Evolutionary conservation across 35 echinoderm and acorn worm genomes (phyloP).

Genomic region (Heliocidaris tuberculata): DNA sequence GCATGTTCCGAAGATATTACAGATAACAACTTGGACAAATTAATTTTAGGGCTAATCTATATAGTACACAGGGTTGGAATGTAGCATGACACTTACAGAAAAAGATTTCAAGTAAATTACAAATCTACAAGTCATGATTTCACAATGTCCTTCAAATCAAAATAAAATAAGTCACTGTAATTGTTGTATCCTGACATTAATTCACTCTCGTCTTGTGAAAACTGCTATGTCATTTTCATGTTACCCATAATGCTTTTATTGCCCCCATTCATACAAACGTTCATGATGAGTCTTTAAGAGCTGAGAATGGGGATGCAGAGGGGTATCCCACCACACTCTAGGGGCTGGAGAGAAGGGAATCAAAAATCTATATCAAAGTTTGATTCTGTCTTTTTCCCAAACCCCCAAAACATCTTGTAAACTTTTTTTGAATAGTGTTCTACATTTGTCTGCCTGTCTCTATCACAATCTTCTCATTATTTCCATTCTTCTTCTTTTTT

Average conservation of each 20-base stretch:
- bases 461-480: no score
- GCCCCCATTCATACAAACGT: background rate
- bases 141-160: background rate
- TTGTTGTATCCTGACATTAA: background rate
- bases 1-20: no score
- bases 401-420: no score
- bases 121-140: conserved; percentile 3
- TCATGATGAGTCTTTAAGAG: background rate
- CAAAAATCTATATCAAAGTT: no score
- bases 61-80: background rate
- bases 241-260: background rate
- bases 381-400: background rate
- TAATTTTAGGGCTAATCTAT: background rate
- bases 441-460: background rate
- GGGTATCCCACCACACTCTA: no score
- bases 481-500: background rate
- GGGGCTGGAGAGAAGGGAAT: no score
- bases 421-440: no score
- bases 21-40: no score
- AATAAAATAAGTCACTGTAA: background rate
- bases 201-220: background rate
- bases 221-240: conserved; percentile 1
- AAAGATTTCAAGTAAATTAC: background rate
- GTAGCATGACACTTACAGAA: background rate
- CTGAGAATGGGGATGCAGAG: no score